phyloP scores from a whole-genome alignment of 2,888 invertebrate genomes.

The Eristalinus sepulchralis region DNA sequence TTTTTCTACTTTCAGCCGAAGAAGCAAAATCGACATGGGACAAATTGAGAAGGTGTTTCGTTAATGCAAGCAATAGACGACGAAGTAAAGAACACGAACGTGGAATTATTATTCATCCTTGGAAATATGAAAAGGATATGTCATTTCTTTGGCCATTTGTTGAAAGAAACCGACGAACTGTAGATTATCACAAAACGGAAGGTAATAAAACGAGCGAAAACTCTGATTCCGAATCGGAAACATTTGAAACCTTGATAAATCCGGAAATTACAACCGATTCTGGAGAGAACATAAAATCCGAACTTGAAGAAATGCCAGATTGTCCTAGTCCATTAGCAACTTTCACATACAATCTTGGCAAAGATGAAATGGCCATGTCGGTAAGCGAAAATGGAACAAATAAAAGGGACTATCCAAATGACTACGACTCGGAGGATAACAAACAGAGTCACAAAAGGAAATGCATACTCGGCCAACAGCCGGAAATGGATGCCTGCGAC shows the following conservation, averaged over 20 bases:
- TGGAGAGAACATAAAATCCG: slow-evolving; percentile 13
- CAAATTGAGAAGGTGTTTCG: slow-evolving; percentile 45
- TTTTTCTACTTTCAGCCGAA: slow-evolving; percentile 13
- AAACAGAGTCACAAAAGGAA: background rate
- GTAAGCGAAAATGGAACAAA: background rate
- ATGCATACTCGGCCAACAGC: background rate
- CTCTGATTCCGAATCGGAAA: slow-evolving; percentile 9
- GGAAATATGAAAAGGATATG: slow-evolving; percentile 50
- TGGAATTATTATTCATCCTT: slow-evolving; percentile 40
- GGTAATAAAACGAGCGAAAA: slow-evolving; percentile 11
- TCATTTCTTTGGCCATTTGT: slow-evolving; percentile 47
- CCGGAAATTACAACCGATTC: slow-evolving; percentile 4
- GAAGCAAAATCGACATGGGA: slow-evolving; percentile 40
- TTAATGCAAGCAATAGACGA: slow-evolving; percentile 46
- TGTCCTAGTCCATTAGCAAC: background rate
- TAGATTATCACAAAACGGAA: background rate
- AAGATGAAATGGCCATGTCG: slow-evolving; percentile 19
- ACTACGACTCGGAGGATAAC: slow-evolving; percentile 10
- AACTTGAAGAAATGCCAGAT: background rate
- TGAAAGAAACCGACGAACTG: slow-evolving; percentile 18
- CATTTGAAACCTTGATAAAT: background rate
- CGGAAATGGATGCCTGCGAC: slow-evolving; percentile 39
- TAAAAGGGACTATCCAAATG: background rate
- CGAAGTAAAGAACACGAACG: slow-evolving; percentile 24
- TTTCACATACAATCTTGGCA: background rate